phyloP scores from a whole-genome alignment of 2,888 invertebrate species.

The Drosophila colorata region DNA sequence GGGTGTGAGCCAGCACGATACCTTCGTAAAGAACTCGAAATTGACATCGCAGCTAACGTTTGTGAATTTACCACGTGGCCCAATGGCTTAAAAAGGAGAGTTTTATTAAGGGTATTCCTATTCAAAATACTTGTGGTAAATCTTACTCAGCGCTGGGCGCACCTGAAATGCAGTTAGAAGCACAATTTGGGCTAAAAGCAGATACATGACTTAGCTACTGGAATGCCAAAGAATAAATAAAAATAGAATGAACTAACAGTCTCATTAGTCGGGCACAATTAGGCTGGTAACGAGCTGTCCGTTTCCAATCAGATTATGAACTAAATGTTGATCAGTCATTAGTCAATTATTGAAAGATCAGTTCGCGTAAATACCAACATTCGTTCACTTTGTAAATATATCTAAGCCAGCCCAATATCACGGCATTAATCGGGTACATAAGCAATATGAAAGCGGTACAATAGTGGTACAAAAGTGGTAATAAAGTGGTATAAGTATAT shows the following conservation, averaged over 20 bases:
- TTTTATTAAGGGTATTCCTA: background rate
- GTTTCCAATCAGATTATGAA: background rate
- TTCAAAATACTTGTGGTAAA: background rate
- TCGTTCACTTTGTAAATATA: no score
- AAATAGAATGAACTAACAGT: background rate
- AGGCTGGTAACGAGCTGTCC: constrained; percentile 37
- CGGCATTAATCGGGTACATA: no score
- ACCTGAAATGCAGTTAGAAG: constrained; percentile 7
- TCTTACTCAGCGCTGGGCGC: constrained; percentile 29
- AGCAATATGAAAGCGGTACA: no score
- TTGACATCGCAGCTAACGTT: constrained; percentile 32
- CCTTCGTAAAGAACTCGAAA: constrained; percentile 23
- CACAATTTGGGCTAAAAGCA: constrained; percentile 4
- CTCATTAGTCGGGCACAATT: constrained; percentile 42
- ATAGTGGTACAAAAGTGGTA: no score
- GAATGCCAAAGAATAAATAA: background rate
- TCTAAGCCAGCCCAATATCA: no score
- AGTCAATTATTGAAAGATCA: background rate
- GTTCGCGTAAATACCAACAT: no score
- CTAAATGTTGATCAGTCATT: constrained; percentile 11
- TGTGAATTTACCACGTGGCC: constrained; percentile 35
- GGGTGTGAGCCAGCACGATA: constrained; percentile 38
- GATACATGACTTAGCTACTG: constrained; percentile 16
- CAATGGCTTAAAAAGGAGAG: background rate
- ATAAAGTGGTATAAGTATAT: no score